Evolutionary conservation across 2,113 vertebrate genomes (phyloP).

Genomic region (Nannobrachium achirus): DNA sequence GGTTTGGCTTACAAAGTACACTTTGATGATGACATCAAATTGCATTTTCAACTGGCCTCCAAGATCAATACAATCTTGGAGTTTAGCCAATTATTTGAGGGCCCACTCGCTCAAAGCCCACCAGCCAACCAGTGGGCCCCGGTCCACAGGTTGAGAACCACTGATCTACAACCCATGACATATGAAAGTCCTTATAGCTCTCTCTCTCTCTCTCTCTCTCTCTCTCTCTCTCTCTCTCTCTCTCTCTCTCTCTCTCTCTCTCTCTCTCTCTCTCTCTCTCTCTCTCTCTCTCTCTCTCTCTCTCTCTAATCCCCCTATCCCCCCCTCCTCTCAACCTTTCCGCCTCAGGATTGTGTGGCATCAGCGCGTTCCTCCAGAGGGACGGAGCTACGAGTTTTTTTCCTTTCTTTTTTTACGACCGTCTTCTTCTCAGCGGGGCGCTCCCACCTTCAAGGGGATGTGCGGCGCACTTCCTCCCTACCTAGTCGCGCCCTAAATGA

Average conservation of each 20-base stretch:
- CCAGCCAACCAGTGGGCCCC: no score
- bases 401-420: conserved; percentile 70
- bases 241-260: conserved; percentile 14
- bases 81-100: no score
- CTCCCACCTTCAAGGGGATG: conserved; percentile 64
- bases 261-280: background rate
- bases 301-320: background rate
- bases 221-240: background rate
- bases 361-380: conserved; percentile 70
- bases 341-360: conserved; percentile 47
- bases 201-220: conserved; percentile 24
- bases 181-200: no score
- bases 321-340: conserved; percentile 10
- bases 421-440: conserved; percentile 68
- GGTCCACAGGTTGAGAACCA: no score
- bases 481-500: conserved; percentile 70
- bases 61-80: no score
- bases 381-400: conserved; percentile 45
- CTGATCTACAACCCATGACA: no score
- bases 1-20: no score
- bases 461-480: conserved; percentile 54
- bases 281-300: background rate
- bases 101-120: no score
- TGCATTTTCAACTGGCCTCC: no score
- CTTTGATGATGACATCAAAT: no score